A percentile compares a stretch with the other conserved stretches of the same genome.
These are phyloP conservation scores for Melikaiella ostensackeni DNA, from an alignment of 2,888 invertebrate genomes.

Conservation along the genomic window DNA sequence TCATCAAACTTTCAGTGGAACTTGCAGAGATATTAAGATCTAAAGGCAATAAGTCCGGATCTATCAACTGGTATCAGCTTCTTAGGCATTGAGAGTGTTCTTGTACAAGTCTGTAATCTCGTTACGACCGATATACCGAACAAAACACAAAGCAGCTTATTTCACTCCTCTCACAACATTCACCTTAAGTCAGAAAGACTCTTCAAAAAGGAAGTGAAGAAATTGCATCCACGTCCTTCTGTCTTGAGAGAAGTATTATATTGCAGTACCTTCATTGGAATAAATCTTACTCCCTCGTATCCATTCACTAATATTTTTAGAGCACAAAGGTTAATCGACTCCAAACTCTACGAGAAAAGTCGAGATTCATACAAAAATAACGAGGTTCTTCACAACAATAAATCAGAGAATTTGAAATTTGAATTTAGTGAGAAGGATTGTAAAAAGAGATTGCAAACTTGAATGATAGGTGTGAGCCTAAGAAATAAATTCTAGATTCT, in stretches of 20 bases:
- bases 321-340: neutral
- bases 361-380: neutral
- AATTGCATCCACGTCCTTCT: neutral
- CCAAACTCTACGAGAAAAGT: neutral
- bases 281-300: neutral
- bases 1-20: conserved; percentile 67
- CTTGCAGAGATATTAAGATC: conserved; percentile 49
- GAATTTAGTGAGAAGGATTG: neutral
- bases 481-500: conserved; percentile 5
- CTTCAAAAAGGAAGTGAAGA: neutral
- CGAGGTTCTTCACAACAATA: neutral
- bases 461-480: neutral
- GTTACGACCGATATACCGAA: neutral
- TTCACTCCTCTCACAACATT: neutral
- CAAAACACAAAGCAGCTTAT: neutral
- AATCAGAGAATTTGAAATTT: neutral
- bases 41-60: neutral
- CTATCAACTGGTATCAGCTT: neutral
- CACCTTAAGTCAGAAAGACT: neutral
- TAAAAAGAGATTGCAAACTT: neutral
- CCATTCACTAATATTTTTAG: neutral
- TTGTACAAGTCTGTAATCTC: neutral
- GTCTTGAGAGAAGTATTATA: neutral
- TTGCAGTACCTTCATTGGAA: neutral
- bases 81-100: neutral